Base-by-base conservation (phyloP, 1,140 invertebrate genomes). In the Olivierus martensii region DNA sequence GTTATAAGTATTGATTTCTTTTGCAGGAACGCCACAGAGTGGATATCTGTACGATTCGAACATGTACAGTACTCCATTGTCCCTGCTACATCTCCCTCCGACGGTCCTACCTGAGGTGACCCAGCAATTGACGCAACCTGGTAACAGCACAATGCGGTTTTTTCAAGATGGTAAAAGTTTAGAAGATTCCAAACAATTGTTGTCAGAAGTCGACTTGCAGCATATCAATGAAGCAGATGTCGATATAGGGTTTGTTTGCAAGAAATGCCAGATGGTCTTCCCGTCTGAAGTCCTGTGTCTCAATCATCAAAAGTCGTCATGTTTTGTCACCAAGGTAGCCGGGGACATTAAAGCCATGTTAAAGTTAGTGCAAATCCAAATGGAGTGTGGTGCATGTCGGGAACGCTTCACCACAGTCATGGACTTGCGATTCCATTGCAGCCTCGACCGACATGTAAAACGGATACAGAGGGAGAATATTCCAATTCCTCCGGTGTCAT, bases 201-300 rank as follows among this genome's bases (percentile, higher is more conserved):
- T 69, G n/a, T 64, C 61, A 19, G 49, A 51, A n/a, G 58, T 47
- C n/a, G 66, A 69, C 56, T 63, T 64, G 38, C 55, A 61, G 45
- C 63, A 64, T 51, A 64, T 61, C 60, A 73, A 57, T 65, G 75
- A 84, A 57, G 67, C 79, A 2, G 83, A 85, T 62, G 75, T 80
- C 41, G 86, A 88, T 63, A 73, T 86, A 18, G 86, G 84, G 59
- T 82, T 82, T 70, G 82, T 87, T 44, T 89, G 85, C 72, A 84
- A 84, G 63, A 81, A 84, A 63, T 89, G 85, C 67, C 82, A 84
- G 51, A 75, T 85, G 41, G 84, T 84, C 3, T 88, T 83, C 70
- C 78, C 82, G 3, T 75, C 78, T 43, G 80, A 83, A 49, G 77
- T 78, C 12, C 76, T 79, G 3, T 73, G 87, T 45, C 70, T 82